Base-by-base conservation (phyloP, 2,888 invertebrate genomes). In the Choreutis nemorana region DNA sequence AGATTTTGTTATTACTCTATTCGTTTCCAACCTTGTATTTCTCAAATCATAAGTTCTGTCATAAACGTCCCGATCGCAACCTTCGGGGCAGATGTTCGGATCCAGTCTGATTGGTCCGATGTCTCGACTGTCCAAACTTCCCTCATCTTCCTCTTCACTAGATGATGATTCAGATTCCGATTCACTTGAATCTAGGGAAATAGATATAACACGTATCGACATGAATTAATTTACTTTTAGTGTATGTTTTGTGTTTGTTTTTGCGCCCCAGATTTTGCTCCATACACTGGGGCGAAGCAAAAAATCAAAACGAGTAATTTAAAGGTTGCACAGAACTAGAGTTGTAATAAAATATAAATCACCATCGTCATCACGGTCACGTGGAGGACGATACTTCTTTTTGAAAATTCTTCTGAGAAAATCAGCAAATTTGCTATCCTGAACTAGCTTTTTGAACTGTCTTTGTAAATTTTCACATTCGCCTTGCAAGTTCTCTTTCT, bases 351-450 rank as follows among this genome's bases (percentile, higher is more conserved):
- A n/a, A n/a, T n/a, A n/a, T n/a, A n/a, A n/a, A n/a, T n/a, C n/a
- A 77, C 75, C 77, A 37, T 77, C 77, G 3, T 80, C 82, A 26
- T 67, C 78, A 27, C 51, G 66, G 1, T 71, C 67, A 48, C 87
- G 88, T 0, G 85, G 85, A 4, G 87, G 83, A 36, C 87, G 88
- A 48, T 87, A 90, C 49, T 90, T 91, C 55, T 91, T 94, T 51
- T 87, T 90, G 50, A 89, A 94, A 31, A 95, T 91, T 47, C 87
- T 85, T 11, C 84, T 82, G 23, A 95, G 61, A 51, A 92, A 94
- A 44, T 89, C 87, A 4, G 82, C 83, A 55, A 90, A 94, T 54
- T 89, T 91, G 50, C 89, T 88, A 30, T 89, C 87, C 23, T 78
- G 82, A 1, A 85, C 80, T 4, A 82, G 67, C 14, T 61, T 71